phyloP scores from a whole-genome alignment of 1,140 invertebrate species.

The Oppia nitens region DNA sequence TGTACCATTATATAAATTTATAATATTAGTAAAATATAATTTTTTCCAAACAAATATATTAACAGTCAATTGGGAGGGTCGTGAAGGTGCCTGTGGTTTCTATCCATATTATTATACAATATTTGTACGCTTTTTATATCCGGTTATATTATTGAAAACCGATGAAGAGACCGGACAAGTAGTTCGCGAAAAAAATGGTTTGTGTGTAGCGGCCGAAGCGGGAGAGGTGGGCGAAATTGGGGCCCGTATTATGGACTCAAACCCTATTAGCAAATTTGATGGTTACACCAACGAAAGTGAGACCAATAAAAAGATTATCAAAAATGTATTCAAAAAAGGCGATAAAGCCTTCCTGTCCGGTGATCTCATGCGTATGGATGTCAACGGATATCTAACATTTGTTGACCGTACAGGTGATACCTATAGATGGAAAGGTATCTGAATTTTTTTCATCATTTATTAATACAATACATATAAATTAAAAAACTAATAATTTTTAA shows the following conservation, averaged over 20 bases:
- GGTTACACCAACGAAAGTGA: conserved; percentile 84
- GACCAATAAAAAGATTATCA: conserved; percentile 78
- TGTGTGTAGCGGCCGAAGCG: conserved; percentile 37
- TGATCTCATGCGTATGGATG: conserved; percentile 35
- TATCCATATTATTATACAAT: conserved; percentile 57
- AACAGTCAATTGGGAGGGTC: conserved; percentile 79
- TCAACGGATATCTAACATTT: conserved; percentile 40
- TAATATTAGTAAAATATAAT: too few species aligned
- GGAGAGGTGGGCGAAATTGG: conserved; percentile 91
- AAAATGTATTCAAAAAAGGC: conserved; percentile 74
- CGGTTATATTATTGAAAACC: conserved; percentile 49
- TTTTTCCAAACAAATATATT: too few species aligned
- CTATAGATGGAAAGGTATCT: conserved; percentile 40
- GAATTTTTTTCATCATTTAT: not conserved
- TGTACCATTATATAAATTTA: too few species aligned
- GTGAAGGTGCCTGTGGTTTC: conserved; percentile 85
- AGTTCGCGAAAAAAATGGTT: conserved; percentile 28
- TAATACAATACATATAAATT: not conserved
- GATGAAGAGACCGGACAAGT: conserved; percentile 33
- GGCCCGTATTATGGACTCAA: conserved; percentile 73
- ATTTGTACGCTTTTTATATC: conserved; percentile 40
- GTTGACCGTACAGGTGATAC: conserved; percentile 41
- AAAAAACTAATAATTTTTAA: too few species aligned
- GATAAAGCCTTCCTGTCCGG: conserved; percentile 76
- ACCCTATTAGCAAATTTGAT: conserved; percentile 37